These are phyloP conservation scores for Phymastichus coffea DNA, from an alignment of 1,140 invertebrate genomes.

Conservation along the genomic window DNA sequence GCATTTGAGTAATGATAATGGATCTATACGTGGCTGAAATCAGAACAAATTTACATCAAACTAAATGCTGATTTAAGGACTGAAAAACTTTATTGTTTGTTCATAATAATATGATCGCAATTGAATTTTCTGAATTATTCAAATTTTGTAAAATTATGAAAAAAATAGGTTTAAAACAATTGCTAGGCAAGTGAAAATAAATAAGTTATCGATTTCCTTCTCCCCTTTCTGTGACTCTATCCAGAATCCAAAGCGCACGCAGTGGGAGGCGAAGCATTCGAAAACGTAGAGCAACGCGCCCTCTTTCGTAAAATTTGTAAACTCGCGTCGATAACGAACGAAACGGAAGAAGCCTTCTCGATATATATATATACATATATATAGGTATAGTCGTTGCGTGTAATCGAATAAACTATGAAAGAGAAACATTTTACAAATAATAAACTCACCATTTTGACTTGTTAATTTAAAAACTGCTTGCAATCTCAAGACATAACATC, in stretches of 20 bases:
- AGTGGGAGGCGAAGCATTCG: neutral
- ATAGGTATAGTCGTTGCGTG: neutral
- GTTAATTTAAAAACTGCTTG: conserved; percentile 6
- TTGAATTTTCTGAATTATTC: no score
- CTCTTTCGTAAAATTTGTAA: neutral
- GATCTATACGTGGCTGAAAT: conserved; percentile 88
- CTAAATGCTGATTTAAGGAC: no score
- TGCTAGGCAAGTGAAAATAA: no score
- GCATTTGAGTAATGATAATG: conserved; percentile 81
- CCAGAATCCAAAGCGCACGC: neutral
- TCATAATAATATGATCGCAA: no score
- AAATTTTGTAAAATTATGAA: neutral
- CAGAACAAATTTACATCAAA: conserved; percentile 39
- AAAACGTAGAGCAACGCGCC: neutral
- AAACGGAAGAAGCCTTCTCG: neutral
- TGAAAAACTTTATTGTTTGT: no score
- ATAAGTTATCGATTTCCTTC: conserved; percentile 14
- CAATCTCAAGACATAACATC: conserved; percentile 21
- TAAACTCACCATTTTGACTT: conserved; percentile 25
- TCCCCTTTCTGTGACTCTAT: neutral
- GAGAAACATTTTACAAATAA: conserved; percentile 15
- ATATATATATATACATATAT: neutral
- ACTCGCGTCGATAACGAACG: neutral
- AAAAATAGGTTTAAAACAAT: neutral
- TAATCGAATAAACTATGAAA: no score